Conservation (phyloP, 2,113 vertebrate species). For the Dasyornis broadbenti region DNA sequence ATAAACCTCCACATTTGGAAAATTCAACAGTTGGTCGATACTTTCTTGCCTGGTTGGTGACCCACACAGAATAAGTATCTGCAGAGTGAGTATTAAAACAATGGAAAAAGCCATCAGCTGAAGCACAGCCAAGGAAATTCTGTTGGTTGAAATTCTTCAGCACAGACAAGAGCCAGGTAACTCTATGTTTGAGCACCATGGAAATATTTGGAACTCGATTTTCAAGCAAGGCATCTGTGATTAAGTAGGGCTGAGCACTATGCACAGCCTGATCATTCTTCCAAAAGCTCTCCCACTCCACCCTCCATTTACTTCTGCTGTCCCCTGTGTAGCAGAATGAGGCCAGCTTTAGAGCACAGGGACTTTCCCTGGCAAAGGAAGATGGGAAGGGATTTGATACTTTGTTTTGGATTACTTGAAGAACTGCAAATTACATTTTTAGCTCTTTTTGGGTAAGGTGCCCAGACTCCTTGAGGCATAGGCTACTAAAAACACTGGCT, state of each 20-base stretch:
- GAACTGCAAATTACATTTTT: conserved; percentile 58
- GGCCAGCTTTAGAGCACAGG: background rate
- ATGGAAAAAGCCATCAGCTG: conserved; percentile 30
- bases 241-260: conserved; percentile 34
- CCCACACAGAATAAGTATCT: background rate
- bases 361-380: conserved; percentile 33
- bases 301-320: conserved; percentile 41
- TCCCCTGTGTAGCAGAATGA: background rate
- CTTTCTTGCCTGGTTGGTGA: background rate
- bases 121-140: conserved; percentile 6
- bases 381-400: conserved; percentile 48
- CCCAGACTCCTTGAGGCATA: conserved; percentile 45
- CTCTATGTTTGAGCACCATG: background rate
- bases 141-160: conserved; percentile 25
- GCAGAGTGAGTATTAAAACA: conserved; percentile 10
- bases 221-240: conserved; percentile 5
- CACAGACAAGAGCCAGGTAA: background rate
- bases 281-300: conserved; percentile 37
- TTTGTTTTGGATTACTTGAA: conserved; percentile 53
- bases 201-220: conserved; percentile 18
- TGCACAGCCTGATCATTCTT: conserved; percentile 21
- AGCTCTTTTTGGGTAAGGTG: conserved; percentile 50
- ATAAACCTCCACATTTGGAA: background rate
- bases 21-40: background rate
- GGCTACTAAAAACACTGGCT: conserved; percentile 39